A percentile compares a stretch with the other conserved stretches of the same genome.
These are phyloP conservation scores for Plagodis pulveraria DNA, from an alignment of 2,888 invertebrate species.

Conservation along the genomic window DNA sequence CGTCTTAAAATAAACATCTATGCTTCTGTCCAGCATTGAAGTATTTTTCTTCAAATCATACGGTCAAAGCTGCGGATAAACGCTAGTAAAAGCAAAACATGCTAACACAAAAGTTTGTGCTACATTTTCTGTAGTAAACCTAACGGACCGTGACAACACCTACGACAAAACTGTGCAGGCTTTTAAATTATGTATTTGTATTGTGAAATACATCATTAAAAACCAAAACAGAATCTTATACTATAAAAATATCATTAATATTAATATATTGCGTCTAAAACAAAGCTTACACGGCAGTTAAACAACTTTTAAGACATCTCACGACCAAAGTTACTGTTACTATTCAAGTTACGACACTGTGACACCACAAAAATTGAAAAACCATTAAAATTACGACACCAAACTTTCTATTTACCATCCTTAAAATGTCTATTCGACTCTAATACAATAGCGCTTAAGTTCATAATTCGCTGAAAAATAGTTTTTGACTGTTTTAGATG, in stretches of 20 bases:
- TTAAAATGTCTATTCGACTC: background rate
- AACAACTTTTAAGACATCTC: constrained; percentile 16
- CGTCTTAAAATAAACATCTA: too few relatives aligned
- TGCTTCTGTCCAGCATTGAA: too few relatives aligned
- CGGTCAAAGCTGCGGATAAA: too few relatives aligned
- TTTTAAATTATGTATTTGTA: background rate
- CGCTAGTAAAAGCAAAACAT: too few relatives aligned
- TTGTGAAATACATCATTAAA: constrained; percentile 3
- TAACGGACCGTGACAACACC: too few relatives aligned
- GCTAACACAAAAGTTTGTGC: too few relatives aligned
- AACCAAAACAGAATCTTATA: background rate
- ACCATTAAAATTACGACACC: constrained; percentile 29
- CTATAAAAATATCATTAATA: constrained; percentile 10
- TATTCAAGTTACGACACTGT: constrained; percentile 11
- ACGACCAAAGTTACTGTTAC: constrained; percentile 10
- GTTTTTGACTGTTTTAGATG: constrained; percentile 4
- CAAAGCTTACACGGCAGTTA: constrained; percentile 14
- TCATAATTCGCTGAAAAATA: constrained; percentile 2
- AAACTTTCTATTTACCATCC: constrained; percentile 1
- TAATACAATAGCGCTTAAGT: constrained; percentile 1
- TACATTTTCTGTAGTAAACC: too few relatives aligned
- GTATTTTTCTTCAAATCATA: too few relatives aligned
- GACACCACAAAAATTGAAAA: constrained; percentile 37
- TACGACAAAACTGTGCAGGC: background rate
- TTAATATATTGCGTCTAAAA: constrained; percentile 14